Evolutionary conservation across 2,797 vertebrate genomes (phyloP), one percentile per base, ranked within the genome.

Genomic region (Poeciliopsis turneri): DNA sequence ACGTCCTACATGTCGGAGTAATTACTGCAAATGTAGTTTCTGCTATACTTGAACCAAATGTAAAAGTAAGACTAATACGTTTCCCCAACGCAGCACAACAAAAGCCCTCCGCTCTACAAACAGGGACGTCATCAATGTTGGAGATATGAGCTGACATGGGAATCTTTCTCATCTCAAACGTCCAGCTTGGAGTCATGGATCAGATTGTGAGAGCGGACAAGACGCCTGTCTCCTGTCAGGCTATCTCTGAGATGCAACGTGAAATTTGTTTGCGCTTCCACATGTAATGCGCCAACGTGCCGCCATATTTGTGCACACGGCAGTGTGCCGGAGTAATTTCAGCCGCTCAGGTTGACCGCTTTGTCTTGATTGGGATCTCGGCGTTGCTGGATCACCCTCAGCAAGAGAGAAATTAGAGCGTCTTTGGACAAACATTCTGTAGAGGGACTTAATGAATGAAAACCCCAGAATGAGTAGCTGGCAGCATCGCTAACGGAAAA

Each of bases 111-210:
- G 81, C 55, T 1, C 69, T 70, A 45, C 74, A 64, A 68, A 79
- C 76, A 77, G n/a, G 46, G 75, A 83, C 81, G 11, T 45, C 85
- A 86, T 78, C 36, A 84, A 75, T 87, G 18, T 79, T 74, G 79
- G 80, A 68, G 51, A 43, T 80, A 61, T 45, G 69, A 36, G 43
- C 5, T 28, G 53, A 81, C 46, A 78, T 9, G 78, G 70, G 69
- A 74, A 80, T 80, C 53, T 25, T 70, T 75, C 55, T 53, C 8
- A 11, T 64, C 64, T 73, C 15, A 70, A 64, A 71, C 70, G 10
- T 84, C 71, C 43, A 57, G 78, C 72, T 36, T 2, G n/a, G 79
- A 78, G 28, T 78, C 84, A 41, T 82, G 84, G 79, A 91, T 86
- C 76, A 70, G 78, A 88, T 79, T 57, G 74, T 45, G 46, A 41